Evolutionary conservation across 2,888 invertebrate genomes (phyloP), one percentile per base, ranked within the genome.

Genomic region (Nomada fabriciana): DNA sequence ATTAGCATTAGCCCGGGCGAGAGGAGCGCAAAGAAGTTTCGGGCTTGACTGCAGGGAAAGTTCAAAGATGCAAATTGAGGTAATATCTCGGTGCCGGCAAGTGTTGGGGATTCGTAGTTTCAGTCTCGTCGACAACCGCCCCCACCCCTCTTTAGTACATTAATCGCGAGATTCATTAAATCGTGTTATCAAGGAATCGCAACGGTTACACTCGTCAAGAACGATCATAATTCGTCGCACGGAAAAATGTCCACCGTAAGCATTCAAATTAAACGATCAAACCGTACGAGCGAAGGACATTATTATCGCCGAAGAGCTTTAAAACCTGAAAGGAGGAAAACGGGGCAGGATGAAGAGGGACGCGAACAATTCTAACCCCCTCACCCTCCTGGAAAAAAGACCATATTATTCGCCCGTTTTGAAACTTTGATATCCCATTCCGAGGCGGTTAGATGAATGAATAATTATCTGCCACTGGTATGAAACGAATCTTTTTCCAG

Each of bases 11-110:
- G 76, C 80, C 61, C 47, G 60, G 61, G 77, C 47, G 76, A 75
- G 74, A 72, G 84, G 78, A 83, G 73, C 76, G 76, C 80, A 83
- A 88, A 84, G 87, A 88, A 88, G 84, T 87, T 88, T 80, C 67
- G 73, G 76, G 75, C 72, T 72, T 67, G 74, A 63, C 61, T 73
- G 53, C 57, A 71, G 61, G 64, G 88, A 83, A 88, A 86, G 88
- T 88, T 87, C 80, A 82, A 86, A 65, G 80, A 88, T 88, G 88
- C 88, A 88, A 88, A 88, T 88, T 73, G 80, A 84, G 77, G 71
- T 79, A 82, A 88, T 88, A 88, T 85, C 75, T 63, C 57, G 69
- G 64, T 43, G 80, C 60, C 29, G 67, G 84, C 47, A 20, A 64
- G 65, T 64, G 50, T 43, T 71, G 64, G 80, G 74, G 71, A 64